Evolutionary conservation across 2,888 invertebrate species (phyloP).

Genomic region (Melanostoma mellinum): DNA sequence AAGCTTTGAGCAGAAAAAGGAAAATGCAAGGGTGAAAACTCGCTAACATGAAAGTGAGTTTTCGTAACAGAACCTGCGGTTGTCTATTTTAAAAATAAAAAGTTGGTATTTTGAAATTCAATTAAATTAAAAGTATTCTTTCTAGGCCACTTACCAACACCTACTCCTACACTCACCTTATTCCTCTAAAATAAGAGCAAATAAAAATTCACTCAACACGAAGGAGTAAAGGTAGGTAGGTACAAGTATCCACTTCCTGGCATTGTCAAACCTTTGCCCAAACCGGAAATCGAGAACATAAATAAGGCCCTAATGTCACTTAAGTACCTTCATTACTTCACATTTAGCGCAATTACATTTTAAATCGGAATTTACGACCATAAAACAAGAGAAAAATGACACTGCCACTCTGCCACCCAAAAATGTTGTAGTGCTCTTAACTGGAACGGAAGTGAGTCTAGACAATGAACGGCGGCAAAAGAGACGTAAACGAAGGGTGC

Average conservation of each 20-base stretch:
- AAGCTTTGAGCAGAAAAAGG: no score
- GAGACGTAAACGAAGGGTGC: background rate
- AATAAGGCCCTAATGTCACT: slow-evolving; percentile 72
- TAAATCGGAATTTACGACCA: slow-evolving; percentile 73
- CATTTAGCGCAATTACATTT: slow-evolving; percentile 72
- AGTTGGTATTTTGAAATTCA: no score
- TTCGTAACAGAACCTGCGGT: no score
- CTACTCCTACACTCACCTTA: no score
- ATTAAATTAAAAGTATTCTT: no score
- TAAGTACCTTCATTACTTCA: slow-evolving; percentile 73
- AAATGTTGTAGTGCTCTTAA: slow-evolving; percentile 41
- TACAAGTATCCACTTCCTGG: background rate
- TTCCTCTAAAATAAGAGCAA: slow-evolving; percentile 12
- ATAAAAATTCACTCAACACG: slow-evolving; percentile 60
- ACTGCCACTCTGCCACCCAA: slow-evolving; percentile 59
- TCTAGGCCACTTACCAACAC: no score
- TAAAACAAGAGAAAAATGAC: slow-evolving; percentile 69
- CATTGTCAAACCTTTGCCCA: slow-evolving; percentile 30
- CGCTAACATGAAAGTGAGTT: no score
- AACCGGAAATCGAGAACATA: slow-evolving; percentile 65
- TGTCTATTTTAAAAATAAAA: no score
- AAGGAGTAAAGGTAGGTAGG: background rate
- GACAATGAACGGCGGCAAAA: background rate
- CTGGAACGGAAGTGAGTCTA: slow-evolving; percentile 35
- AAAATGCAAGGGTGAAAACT: no score